Evolutionary conservation across 2,888 invertebrate genomes (phyloP).

Genomic region (Caenorhabditis sp.): DNA sequence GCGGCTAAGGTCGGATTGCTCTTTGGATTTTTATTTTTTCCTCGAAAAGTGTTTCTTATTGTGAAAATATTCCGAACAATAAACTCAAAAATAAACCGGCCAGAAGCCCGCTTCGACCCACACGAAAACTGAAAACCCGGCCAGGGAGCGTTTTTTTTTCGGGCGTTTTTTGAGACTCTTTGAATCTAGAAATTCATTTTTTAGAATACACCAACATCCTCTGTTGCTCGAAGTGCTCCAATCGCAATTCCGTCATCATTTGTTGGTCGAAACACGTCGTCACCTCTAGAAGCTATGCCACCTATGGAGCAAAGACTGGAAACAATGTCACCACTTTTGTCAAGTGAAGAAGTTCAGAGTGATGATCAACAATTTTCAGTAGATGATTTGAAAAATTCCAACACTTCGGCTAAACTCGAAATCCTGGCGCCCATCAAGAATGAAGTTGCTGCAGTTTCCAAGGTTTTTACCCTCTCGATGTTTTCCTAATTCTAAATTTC

Average conservation of each 20-base stretch:
- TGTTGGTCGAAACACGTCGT: neutral
- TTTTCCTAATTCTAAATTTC: neutral
- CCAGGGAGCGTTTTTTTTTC: too few relatives aligned
- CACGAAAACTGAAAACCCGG: too few relatives aligned
- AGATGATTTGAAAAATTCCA: constrained; percentile 39
- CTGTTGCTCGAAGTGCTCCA: constrained; percentile 36
- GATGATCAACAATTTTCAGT: constrained; percentile 30
- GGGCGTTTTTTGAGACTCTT: too few relatives aligned
- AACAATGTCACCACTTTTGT: neutral
- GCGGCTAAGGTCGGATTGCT: too few relatives aligned
- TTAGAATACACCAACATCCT: constrained; percentile 17
- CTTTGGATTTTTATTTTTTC: too few relatives aligned
- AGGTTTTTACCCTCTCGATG: neutral
- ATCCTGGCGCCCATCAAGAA: constrained; percentile 22
- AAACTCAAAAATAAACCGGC: too few relatives aligned
- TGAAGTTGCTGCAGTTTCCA: constrained; percentile 23
- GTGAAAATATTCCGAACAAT: too few relatives aligned
- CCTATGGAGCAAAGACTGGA: neutral
- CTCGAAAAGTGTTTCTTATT: too few relatives aligned
- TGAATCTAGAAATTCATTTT: too few relatives aligned
- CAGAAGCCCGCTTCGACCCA: too few relatives aligned
- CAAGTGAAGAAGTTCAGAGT: too few relatives aligned
- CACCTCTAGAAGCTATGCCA: neutral
- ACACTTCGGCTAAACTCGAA: constrained; percentile 16
- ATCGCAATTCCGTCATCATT: constrained; percentile 40